A percentile compares a stretch with the other conserved stretches of the same genome.
phyloP scores from a whole-genome alignment of 2,888 invertebrate species.

The Andrena trimmerana region DNA sequence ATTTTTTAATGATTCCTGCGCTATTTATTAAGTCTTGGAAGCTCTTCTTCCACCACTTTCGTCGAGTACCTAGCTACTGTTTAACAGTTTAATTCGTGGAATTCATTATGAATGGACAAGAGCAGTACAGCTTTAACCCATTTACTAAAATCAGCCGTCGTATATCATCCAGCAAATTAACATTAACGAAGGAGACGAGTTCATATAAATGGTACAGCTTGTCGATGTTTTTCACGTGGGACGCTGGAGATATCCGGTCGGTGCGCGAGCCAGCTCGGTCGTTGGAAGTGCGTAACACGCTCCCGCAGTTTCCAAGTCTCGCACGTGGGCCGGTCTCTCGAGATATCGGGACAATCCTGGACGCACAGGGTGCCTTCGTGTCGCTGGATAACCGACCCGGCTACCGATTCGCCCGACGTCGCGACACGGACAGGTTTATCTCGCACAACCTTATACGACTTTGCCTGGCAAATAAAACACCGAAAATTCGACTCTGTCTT shows the following conservation, averaged over 20 bases:
- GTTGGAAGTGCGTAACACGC: conserved; percentile 67
- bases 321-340: conserved; percentile 74
- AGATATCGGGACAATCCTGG: conserved; percentile 72
- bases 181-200: conserved; percentile 21
- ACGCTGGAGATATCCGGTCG: conserved; percentile 58
- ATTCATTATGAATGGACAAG: no score
- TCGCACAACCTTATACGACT: conserved; percentile 45
- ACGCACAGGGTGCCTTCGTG: conserved; percentile 63
- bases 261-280: conserved; percentile 16
- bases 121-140: not conserved
- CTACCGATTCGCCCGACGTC: conserved; percentile 64
- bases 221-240: conserved; percentile 66
- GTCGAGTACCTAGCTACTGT: no score
- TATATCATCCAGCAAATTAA: conserved; percentile 14
- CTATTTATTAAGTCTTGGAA: no score
- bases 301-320: conserved; percentile 73
- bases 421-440: conserved; percentile 56
- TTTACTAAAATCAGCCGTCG: not conserved
- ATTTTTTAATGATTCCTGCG: no score
- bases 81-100: no score
- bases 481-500: conserved; percentile 38
- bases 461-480: conserved; percentile 19
- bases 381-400: conserved; percentile 59
- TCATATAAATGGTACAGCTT: conserved; percentile 39
- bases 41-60: no score